These are phyloP conservation scores for Hexactinellida sp. DNA, from an alignment of 37 sponge, comb jelly and placozoan genomes.

Conservation along the genomic window DNA sequence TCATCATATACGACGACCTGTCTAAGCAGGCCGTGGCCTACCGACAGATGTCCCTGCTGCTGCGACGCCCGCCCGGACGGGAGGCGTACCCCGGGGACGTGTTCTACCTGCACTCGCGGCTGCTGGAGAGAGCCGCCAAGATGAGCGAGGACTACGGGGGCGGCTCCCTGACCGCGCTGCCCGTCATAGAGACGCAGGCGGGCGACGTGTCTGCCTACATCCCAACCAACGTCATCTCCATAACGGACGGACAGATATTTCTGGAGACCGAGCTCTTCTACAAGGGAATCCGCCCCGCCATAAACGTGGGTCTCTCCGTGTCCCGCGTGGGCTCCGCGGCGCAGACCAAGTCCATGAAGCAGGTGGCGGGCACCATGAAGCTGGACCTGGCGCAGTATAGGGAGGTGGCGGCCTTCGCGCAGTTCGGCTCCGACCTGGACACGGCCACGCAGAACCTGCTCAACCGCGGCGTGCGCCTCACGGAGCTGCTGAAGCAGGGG, in stretches of 20 bases:
- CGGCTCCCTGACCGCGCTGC: conserved; percentile 94
- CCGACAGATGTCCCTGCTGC: conserved; percentile 97
- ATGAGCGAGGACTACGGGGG: conserved; percentile 95
- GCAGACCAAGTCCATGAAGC: conserved; percentile 96
- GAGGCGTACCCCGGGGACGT: conserved; percentile 99
- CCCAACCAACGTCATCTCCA: conserved; percentile 99
- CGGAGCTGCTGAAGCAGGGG: conserved; percentile 99
- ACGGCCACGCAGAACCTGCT: conserved; percentile 86
- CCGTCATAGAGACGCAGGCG: conserved; percentile 99
- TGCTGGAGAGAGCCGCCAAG: conserved; percentile 97
- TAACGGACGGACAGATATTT: conserved; percentile 99
- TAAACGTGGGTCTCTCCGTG: conserved; percentile 99
- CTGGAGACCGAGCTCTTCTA: conserved; percentile 96
- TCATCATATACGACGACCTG: conserved; percentile 97
- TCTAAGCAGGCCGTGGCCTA: conserved; percentile 99
- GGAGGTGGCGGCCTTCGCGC: conserved; percentile 99
- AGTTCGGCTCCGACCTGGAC: conserved; percentile 99
- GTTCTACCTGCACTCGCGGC: conserved; percentile 97
- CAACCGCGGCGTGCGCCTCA: conserved; percentile 91
- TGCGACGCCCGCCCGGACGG: conserved; percentile 93
- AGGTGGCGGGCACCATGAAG: conserved; percentile 99
- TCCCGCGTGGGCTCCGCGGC: conserved; percentile 96
- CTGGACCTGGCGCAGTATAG: conserved; percentile 97
- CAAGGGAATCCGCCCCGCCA: conserved; percentile 98
- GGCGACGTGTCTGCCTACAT: conserved; percentile 99